Conservation (phyloP, 1,140 invertebrate species). For the Saccostrea echinata region DNA sequence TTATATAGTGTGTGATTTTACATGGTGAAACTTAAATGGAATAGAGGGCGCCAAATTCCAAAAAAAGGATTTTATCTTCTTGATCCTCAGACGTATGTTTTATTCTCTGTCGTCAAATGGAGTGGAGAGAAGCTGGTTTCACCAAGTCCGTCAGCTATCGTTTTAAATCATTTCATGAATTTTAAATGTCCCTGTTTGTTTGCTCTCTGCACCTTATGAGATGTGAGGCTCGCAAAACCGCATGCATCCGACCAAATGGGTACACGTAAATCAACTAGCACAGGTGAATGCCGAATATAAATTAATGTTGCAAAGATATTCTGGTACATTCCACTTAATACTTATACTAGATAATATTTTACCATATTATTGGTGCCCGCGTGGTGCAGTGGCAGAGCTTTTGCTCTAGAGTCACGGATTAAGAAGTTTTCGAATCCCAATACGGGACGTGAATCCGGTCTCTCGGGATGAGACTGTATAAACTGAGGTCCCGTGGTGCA, state of each 20-base stretch:
- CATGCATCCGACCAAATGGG: not conserved
- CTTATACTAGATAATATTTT: too few species aligned
- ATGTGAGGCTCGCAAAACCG: constrained; percentile 10
- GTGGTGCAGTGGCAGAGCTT: too few species aligned
- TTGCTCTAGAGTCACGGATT: too few species aligned
- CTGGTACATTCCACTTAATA: too few species aligned
- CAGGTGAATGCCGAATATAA: not conserved
- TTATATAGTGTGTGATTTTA: too few species aligned
- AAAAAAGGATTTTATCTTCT: too few species aligned
- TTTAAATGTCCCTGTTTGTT: not conserved
- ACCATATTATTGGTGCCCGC: too few species aligned
- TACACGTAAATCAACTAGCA: constrained; percentile 7
- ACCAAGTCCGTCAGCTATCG: not conserved
- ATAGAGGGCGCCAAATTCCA: not conserved
- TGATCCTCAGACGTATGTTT: too few species aligned
- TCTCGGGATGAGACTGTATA: too few species aligned
- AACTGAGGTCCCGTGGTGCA: too few species aligned
- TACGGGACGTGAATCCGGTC: too few species aligned
- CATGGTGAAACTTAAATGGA: not conserved
- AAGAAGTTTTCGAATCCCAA: too few species aligned
- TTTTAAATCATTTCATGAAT: not conserved
- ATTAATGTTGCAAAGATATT: not conserved
- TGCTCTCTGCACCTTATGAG: not conserved
- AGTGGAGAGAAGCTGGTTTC: not conserved
- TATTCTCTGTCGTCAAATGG: not conserved